Evolutionary conservation across 1,140 invertebrate genomes (phyloP), one percentile per base, ranked within the genome.

Genomic region (Uloborus diversus): DNA sequence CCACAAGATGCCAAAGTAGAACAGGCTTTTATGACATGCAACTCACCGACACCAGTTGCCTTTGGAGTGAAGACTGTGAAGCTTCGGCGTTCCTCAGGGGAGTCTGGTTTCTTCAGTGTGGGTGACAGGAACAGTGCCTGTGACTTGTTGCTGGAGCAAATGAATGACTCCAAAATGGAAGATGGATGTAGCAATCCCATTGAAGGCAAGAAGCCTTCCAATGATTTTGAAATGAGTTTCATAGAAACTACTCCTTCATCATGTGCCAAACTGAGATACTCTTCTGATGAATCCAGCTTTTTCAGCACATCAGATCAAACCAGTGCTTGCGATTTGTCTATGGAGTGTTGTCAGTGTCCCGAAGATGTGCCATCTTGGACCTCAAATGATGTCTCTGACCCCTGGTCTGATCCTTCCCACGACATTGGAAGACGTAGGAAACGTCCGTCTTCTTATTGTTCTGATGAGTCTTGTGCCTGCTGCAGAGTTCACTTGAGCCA

Each of bases 91-190:
- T 93, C 93, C n/a, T 95, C 93, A 9, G 94, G 94, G 83, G 94
- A 96, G 85, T 94, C 93, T 33, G 94, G 94, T 1, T 95, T 95
- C 83, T 96, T 94, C 88, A 94, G 93, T 83, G 93, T 93, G 83
- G 91, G 93, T 47, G 92, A 90, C 82, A 87, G 88, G 68, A 86
- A 84, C 78, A 84, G 86, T 84, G 78, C 82, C 30, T 53, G 84
- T 82, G 80, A 84, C 85, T 83, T 75, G 82, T 79, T 65, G 7
- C n/a, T 79, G 37, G 76, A 79, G n/a, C n/a, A n/a, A n/a, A n/a
- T n/a, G n/a, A n/a, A n/a, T n/a, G n/a, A n/a, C n/a, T n/a, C n/a
- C n/a, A n/a, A n/a, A n/a, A n/a, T n/a, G n/a, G n/a, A n/a, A n/a
- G n/a, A n/a, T n/a, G n/a, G n/a, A n/a, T n/a, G n/a, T n/a, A n/a